These are phyloP conservation scores for Hassar affinis DNA, from an alignment of 2,113 vertebrate species.

Conservation along the genomic window DNA sequence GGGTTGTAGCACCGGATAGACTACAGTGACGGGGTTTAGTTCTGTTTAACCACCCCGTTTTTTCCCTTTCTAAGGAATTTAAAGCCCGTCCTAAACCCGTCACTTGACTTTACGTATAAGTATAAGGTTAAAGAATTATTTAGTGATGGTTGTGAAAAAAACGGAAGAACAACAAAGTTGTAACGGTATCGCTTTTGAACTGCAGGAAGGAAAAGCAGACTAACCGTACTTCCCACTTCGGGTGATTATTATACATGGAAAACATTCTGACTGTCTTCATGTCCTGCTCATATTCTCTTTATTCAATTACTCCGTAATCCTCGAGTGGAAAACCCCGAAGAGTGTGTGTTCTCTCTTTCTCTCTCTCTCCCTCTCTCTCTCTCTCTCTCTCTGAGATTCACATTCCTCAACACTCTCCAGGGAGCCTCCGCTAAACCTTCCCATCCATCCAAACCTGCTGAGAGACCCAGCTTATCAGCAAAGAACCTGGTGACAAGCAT, in stretches of 20 bases:
- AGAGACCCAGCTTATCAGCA: slow-evolving; percentile 44
- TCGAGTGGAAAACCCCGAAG: slow-evolving; percentile 4
- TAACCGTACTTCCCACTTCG: background rate
- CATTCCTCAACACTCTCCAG: slow-evolving; percentile 24
- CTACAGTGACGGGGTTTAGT: background rate
- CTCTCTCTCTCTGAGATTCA: slow-evolving; percentile 6
- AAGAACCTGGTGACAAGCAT: slow-evolving; percentile 56
- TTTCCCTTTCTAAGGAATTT: too few species aligned
- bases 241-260: background rate
- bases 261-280: background rate
- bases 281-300: background rate
- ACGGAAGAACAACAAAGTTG: background rate
- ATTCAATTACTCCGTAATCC: background rate
- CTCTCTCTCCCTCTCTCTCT: background rate
- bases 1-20: background rate
- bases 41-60: too few species aligned
- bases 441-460: slow-evolving; percentile 43
- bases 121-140: too few species aligned
- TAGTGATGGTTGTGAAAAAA: background rate
- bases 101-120: too few species aligned
- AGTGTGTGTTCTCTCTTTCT: background rate
- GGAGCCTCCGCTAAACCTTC: slow-evolving; percentile 19
- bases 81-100: too few species aligned
- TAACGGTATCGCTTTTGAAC: background rate
- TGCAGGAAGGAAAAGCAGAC: background rate